Evolutionary conservation across 2,888 invertebrate genomes (phyloP).

Genomic region (Pinctada fucata): DNA sequence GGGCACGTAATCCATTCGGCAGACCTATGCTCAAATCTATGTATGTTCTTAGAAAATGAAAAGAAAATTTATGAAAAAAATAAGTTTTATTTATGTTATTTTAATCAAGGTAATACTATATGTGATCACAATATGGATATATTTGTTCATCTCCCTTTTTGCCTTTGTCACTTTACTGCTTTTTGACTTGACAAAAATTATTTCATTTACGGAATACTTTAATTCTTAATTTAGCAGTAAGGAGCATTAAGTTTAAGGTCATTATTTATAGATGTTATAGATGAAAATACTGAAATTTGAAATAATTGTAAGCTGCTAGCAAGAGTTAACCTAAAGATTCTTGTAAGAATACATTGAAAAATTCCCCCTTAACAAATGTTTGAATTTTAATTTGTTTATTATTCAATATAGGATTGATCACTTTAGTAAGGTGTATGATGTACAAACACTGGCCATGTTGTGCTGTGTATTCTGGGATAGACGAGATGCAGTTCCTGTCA

Average conservation of each 20-base stretch:
- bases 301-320: too few relatives aligned
- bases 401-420: constrained; percentile 74
- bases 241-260: too few relatives aligned
- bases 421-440: constrained; percentile 83
- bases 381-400: background rate
- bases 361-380: too few relatives aligned
- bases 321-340: too few relatives aligned
- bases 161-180: background rate
- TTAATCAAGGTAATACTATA: background rate
- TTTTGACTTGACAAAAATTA: too few relatives aligned
- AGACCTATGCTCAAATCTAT: constrained; percentile 89
- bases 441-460: constrained; percentile 96
- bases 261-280: too few relatives aligned
- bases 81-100: background rate
- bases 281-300: too few relatives aligned
- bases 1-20: constrained; percentile 91
- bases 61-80: background rate
- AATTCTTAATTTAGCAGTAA: too few relatives aligned
- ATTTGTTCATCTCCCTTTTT: background rate
- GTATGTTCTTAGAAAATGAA: constrained; percentile 81
- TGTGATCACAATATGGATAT: background rate
- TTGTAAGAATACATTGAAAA: too few relatives aligned
- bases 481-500: constrained; percentile 58
- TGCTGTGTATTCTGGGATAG: constrained; percentile 88
- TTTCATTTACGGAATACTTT: too few relatives aligned